Conservation (phyloP, 2,797 vertebrate species). For the Intellagama lesueurii region DNA sequence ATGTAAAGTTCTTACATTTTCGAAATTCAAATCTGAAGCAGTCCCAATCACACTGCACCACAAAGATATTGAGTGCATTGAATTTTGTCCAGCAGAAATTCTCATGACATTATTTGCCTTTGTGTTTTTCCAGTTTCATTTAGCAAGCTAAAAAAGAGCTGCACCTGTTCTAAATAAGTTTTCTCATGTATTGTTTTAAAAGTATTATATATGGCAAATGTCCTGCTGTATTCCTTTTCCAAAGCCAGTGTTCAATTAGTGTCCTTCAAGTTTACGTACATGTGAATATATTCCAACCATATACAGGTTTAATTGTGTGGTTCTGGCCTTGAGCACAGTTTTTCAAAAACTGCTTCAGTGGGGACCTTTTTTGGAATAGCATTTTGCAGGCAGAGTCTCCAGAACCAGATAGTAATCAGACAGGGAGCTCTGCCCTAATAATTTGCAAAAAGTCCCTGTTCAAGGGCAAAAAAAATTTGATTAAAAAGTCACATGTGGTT, state of each 20-base stretch:
- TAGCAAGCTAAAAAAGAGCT: background rate
- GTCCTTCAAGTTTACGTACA: background rate
- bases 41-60: background rate
- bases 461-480: too few species aligned
- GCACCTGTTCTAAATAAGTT: background rate
- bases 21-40: background rate
- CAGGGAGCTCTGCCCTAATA: too few species aligned
- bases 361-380: background rate
- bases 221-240: background rate
- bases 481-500: background rate
- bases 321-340: background rate
- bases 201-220: background rate
- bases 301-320: background rate
- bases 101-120: background rate
- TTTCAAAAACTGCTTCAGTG: background rate
- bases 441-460: too few species aligned
- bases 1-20: background rate
- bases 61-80: background rate
- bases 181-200: background rate
- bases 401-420: too few species aligned
- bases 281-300: background rate
- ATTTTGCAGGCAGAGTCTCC: background rate
- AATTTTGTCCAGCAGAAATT: background rate
- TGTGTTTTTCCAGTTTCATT: background rate
- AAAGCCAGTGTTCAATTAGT: background rate